These are phyloP conservation scores for Thecocarcelia acutangulata DNA, from an alignment of 2,888 invertebrate genomes.

Conservation along the genomic window DNA sequence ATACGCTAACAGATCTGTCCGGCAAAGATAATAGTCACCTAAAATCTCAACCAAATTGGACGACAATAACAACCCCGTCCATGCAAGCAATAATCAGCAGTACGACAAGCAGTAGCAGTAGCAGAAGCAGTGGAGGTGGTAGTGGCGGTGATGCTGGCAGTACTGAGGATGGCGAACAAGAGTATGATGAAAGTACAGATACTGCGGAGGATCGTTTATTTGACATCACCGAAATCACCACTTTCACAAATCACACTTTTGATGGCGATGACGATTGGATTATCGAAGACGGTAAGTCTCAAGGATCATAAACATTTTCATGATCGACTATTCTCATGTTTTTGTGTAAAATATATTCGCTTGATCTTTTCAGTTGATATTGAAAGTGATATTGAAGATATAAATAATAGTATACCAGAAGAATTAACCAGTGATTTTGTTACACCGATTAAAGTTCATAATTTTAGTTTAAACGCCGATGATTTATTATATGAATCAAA, in stretches of 20 bases:
- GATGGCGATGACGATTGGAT: constrained; percentile 72
- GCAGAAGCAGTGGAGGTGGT: constrained; percentile 7
- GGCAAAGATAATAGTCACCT: neutral
- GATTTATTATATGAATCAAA: constrained; percentile 83
- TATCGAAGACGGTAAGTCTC: constrained; percentile 70
- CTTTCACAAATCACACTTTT: constrained; percentile 74
- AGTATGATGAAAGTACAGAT: constrained; percentile 26
- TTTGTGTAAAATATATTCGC: neutral
- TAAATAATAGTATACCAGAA: constrained; percentile 72
- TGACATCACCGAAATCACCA: constrained; percentile 69
- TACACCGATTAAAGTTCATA: constrained; percentile 84
- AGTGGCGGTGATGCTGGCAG: neutral
- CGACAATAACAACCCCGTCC: constrained; percentile 45
- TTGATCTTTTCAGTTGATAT: constrained; percentile 67
- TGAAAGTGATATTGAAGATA: constrained; percentile 73
- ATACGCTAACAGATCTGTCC: constrained; percentile 16
- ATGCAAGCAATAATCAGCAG: constrained; percentile 17
- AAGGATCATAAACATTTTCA: no score
- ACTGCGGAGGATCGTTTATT: constrained; percentile 27
- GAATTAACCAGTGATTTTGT: constrained; percentile 82
- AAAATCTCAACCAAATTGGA: constrained; percentile 33
- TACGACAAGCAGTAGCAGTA: constrained; percentile 17
- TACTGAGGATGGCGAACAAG: constrained; percentile 6
- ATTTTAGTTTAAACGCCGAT: constrained; percentile 83
- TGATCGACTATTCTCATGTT: no score